Conservation (phyloP, 1,140 invertebrate genomes). For the Dendroctonus ponderosae region DNA sequence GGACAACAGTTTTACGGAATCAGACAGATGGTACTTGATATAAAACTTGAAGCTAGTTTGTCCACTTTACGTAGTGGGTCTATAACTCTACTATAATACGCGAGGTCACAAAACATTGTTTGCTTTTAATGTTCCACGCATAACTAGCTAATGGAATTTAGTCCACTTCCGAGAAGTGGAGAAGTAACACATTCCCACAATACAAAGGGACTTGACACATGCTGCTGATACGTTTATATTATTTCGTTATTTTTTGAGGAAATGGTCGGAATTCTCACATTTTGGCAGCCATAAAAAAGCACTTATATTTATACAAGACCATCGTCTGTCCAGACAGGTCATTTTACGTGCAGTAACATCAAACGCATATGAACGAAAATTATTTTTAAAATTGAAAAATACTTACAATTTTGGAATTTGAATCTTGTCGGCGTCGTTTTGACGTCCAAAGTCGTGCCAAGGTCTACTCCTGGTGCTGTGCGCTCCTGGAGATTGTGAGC, state of each 20-base stretch:
- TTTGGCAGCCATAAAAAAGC: slow-evolving; percentile 12
- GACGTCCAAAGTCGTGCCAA: slow-evolving; percentile 89
- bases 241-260: slow-evolving; percentile 7
- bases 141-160: slow-evolving; percentile 34
- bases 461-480: slow-evolving; percentile 69
- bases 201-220: slow-evolving; percentile 24
- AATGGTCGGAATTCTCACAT: slow-evolving; percentile 15
- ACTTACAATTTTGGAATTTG: slow-evolving; percentile 98
- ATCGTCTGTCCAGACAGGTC: neutral
- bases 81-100: slow-evolving; percentile 6
- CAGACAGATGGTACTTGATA: slow-evolving; percentile 40
- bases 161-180: slow-evolving; percentile 36
- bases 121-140: slow-evolving; percentile 27
- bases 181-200: slow-evolving; percentile 31
- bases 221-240: no score
- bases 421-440: slow-evolving; percentile 92
- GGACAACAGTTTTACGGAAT: slow-evolving; percentile 35
- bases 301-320: slow-evolving; percentile 4
- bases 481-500: slow-evolving; percentile 62
- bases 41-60: slow-evolving; percentile 44
- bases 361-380: neutral
- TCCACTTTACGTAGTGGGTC: slow-evolving; percentile 37
- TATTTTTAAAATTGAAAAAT: neutral
- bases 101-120: slow-evolving; percentile 39
- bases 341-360: neutral